Evolutionary conservation across 2,113 vertebrate species (phyloP).

Genomic region (Malurus cyaneus): DNA sequence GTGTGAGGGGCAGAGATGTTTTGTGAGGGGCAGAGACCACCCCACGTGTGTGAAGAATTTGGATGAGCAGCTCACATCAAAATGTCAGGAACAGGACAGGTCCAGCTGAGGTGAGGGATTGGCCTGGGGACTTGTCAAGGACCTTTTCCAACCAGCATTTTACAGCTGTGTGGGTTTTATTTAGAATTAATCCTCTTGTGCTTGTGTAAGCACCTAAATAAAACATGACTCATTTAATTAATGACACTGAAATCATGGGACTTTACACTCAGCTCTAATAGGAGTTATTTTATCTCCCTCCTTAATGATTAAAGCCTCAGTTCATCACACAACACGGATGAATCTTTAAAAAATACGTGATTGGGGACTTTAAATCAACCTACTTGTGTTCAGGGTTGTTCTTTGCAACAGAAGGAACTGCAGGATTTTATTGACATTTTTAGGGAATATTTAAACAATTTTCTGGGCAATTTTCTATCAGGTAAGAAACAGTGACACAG

Average conservation of each 20-base stretch:
- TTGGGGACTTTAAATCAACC: background rate
- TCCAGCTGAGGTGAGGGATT: background rate
- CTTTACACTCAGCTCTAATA: background rate
- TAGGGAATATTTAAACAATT: background rate
- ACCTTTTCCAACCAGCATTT: background rate
- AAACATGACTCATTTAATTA: background rate
- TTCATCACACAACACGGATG: background rate
- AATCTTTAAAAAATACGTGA: background rate
- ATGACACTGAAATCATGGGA: background rate
- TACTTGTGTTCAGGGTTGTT: accelerated
- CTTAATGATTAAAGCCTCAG: background rate
- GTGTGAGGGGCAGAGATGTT: background rate
- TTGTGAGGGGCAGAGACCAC: background rate
- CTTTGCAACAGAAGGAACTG: background rate
- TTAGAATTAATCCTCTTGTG: background rate
- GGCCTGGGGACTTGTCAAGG: background rate
- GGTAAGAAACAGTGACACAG: background rate
- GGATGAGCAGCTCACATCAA: accelerated
- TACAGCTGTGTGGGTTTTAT: background rate
- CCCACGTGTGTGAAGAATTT: background rate
- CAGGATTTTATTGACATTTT: background rate
- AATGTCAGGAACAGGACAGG: accelerated
- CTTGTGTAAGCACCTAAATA: background rate
- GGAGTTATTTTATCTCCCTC: background rate
- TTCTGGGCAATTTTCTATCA: background rate